These are phyloP conservation scores for Emberiza fucata DNA, from an alignment of 2,113 vertebrate genomes.

Conservation along the genomic window DNA sequence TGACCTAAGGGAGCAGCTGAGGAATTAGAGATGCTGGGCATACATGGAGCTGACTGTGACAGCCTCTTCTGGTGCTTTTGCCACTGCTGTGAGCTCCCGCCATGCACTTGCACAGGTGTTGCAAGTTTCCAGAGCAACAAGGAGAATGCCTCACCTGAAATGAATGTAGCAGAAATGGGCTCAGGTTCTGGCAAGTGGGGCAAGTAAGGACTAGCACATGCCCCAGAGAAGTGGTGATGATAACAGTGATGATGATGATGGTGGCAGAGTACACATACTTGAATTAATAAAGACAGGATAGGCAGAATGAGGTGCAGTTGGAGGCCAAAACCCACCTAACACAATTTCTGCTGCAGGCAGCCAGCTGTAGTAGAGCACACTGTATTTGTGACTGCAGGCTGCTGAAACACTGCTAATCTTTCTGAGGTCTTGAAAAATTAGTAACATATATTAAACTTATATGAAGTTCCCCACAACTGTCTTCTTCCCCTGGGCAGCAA, in stretches of 20 bases:
- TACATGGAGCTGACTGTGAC: not conserved
- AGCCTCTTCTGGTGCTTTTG: not conserved
- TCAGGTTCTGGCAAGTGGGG: not conserved
- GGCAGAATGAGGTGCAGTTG: not conserved
- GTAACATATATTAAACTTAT: not conserved
- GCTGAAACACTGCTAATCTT: not conserved
- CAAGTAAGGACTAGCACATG: not conserved
- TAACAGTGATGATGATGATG: too few species aligned
- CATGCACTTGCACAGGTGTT: not conserved
- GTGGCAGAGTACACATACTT: not conserved
- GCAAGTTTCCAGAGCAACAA: not conserved
- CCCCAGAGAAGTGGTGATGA: not conserved
- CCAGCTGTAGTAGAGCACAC: rapidly evolving
- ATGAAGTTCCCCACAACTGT: not conserved
- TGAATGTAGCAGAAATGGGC: not conserved
- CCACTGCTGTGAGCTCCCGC: not conserved
- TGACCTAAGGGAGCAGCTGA: not conserved
- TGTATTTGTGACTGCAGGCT: not conserved
- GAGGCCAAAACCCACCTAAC: not conserved
- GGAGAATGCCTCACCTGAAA: not conserved
- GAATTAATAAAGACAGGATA: not conserved
- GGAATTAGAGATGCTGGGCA: not conserved
- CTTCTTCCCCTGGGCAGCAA: not conserved
- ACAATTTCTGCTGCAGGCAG: not conserved
- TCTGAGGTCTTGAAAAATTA: not conserved